A percentile compares a stretch with the other conserved stretches of the same genome.
These are phyloP conservation scores for Podargus strigoides DNA, from an alignment of 2,797 vertebrate genomes.

Conservation along the genomic window DNA sequence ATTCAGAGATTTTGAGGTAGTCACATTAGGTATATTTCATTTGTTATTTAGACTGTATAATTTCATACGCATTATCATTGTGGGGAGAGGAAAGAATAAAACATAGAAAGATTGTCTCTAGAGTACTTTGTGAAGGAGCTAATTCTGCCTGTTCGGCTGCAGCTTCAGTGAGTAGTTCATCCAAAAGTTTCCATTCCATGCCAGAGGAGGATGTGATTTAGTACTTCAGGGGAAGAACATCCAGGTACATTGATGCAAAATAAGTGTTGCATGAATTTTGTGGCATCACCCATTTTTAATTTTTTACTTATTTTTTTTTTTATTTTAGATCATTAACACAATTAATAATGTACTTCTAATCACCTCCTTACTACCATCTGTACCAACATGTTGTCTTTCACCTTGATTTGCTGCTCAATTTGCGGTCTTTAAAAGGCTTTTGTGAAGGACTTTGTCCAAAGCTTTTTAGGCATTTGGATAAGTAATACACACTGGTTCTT, in stretches of 20 bases:
- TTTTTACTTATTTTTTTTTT: background rate
- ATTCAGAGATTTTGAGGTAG: background rate
- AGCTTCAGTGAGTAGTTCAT: background rate
- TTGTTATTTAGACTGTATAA: background rate
- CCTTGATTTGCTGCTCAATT: background rate
- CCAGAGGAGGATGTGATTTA: background rate
- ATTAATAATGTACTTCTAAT: background rate
- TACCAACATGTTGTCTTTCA: background rate
- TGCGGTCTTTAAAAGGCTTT: background rate
- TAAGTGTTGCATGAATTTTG: background rate
- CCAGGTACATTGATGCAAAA: background rate
- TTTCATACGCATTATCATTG: background rate
- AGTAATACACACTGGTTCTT: background rate
- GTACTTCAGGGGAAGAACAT: background rate
- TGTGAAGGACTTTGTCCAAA: background rate
- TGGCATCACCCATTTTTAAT: fast-evolving
- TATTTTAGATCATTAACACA: background rate
- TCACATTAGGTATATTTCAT: background rate
- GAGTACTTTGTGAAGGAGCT: background rate
- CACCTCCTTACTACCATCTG: background rate
- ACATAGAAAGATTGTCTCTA: background rate
- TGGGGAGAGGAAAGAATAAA: background rate
- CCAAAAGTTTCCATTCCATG: background rate
- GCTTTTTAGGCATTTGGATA: background rate
- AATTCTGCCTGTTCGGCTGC: background rate